These are phyloP conservation scores for Morpho deidamia DNA, from an alignment of 2,888 invertebrate species.

Conservation along the genomic window DNA sequence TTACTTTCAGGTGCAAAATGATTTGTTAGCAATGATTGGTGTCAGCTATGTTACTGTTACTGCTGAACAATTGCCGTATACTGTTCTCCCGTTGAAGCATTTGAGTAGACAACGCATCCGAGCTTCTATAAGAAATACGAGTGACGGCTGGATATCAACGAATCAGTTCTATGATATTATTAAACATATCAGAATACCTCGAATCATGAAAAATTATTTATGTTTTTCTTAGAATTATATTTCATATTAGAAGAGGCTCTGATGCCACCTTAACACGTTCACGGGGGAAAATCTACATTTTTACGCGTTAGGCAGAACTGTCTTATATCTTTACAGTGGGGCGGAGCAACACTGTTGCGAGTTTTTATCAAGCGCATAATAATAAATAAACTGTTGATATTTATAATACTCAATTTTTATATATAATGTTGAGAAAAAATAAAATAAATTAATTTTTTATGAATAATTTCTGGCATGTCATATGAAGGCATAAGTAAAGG, in stretches of 20 bases:
- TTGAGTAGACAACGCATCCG: slow-evolving; percentile 51
- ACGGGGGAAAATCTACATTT: too few relatives aligned
- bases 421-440: too few relatives aligned
- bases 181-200: slow-evolving; percentile 45
- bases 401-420: too few relatives aligned
- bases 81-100: slow-evolving; percentile 52
- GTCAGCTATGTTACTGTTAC: slow-evolving; percentile 22
- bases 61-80: slow-evolving; percentile 35
- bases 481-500: too few relatives aligned
- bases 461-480: too few relatives aligned
- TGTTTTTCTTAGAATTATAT: slow-evolving; percentile 33
- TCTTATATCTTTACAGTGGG: too few relatives aligned
- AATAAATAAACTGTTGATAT: too few relatives aligned
- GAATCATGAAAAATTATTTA: slow-evolving; percentile 45
- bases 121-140: slow-evolving; percentile 33
- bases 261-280: too few relatives aligned
- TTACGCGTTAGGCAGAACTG: too few relatives aligned
- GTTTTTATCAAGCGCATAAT: too few relatives aligned
- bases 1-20: slow-evolving; percentile 47
- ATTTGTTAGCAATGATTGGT: slow-evolving; percentile 47
- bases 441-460: too few relatives aligned
- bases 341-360: too few relatives aligned
- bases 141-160: slow-evolving; percentile 28
- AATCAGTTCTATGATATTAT: slow-evolving; percentile 43
- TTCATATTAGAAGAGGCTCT: not conserved